Conservation (phyloP, 1,140 invertebrate genomes). For the Caligus rogercresseyi region DNA sequence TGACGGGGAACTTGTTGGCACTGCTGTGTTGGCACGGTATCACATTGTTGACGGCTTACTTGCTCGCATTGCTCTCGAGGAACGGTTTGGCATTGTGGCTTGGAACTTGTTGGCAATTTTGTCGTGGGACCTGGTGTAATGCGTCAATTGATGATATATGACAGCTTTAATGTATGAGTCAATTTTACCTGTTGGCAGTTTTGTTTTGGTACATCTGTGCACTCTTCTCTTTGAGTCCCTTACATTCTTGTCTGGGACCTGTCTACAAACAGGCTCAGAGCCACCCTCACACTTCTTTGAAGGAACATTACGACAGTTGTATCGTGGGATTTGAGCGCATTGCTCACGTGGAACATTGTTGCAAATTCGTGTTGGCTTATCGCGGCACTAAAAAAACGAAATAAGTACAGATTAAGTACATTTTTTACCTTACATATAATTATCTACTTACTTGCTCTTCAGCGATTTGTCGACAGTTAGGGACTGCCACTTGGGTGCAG, state of each 20-base stretch:
- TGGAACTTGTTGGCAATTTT: constrained; percentile 11
- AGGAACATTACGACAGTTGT: constrained; percentile 13
- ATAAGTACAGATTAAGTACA: not conserved
- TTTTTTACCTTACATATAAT: not conserved
- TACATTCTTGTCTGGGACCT: constrained; percentile 3
- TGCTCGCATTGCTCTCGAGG: not conserved
- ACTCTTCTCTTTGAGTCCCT: constrained; percentile 1
- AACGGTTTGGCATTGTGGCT: constrained; percentile 9
- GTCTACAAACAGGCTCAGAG: not conserved
- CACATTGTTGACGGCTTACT: constrained; percentile 10
- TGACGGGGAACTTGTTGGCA: constrained; percentile 9
- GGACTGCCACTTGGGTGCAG: constrained; percentile 11
- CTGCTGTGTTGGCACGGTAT: constrained; percentile 14
- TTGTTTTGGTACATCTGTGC: constrained; percentile 15
- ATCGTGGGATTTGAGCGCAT: constrained; percentile 10
- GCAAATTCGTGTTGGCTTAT: constrained; percentile 5
- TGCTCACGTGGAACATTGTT: constrained; percentile 9
- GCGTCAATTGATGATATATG: not conserved
- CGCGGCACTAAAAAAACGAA: constrained; percentile 4
- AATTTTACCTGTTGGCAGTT: constrained; percentile 17
- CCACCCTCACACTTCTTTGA: not conserved
- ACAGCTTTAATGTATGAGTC: not conserved
- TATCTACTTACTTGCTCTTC: constrained; percentile 17
- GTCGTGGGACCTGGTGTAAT: constrained; percentile 5
- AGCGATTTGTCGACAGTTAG: constrained; percentile 16